Percentiles rank a stretch among this genome's conserved stretches.
Evolutionary conservation across 2,888 invertebrate genomes (phyloP).

Genomic region (Caenorhabditis sp.): DNA sequence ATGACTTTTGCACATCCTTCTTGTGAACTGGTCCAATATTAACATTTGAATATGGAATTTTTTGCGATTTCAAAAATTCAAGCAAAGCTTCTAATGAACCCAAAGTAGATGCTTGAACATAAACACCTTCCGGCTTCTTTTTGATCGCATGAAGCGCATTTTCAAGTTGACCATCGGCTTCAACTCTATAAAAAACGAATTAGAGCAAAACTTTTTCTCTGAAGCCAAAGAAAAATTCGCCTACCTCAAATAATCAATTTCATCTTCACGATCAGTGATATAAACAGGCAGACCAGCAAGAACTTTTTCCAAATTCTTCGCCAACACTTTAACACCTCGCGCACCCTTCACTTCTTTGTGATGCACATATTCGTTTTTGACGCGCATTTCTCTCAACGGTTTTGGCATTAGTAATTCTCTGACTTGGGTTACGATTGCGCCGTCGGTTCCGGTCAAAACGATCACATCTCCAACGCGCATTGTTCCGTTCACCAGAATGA

Average conservation of each 20-base stretch:
- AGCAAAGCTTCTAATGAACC: conserved; percentile 95
- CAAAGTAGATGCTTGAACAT: conserved; percentile 99
- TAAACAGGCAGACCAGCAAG: conserved; percentile 91
- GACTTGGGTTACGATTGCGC: conserved; percentile 95
- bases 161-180: conserved; percentile 86
- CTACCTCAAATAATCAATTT: conserved; percentile 83
- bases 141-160: conserved; percentile 91
- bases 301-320: conserved; percentile 86
- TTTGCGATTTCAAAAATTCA: conserved; percentile 88
- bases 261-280: conserved; percentile 90
- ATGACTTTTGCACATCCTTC: conserved; percentile 98
- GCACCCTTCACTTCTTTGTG: conserved; percentile 93
- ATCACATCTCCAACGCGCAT: conserved; percentile 91
- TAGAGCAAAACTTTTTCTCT: conserved; percentile 6
- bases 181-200: conserved; percentile 75
- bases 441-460: conserved; percentile 94
- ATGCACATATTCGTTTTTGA: conserved; percentile 87
- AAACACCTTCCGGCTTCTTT: conserved; percentile 88
- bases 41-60: conserved; percentile 97
- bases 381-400: conserved; percentile 93
- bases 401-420: conserved; percentile 96
- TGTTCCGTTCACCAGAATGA: conserved; percentile 94
- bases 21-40: conserved; percentile 99
- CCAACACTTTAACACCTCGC: conserved; percentile 97
- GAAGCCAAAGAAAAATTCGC: too few species aligned